Conservation (phyloP, 2,113 vertebrate species). For the Lepidothrix coronata region DNA sequence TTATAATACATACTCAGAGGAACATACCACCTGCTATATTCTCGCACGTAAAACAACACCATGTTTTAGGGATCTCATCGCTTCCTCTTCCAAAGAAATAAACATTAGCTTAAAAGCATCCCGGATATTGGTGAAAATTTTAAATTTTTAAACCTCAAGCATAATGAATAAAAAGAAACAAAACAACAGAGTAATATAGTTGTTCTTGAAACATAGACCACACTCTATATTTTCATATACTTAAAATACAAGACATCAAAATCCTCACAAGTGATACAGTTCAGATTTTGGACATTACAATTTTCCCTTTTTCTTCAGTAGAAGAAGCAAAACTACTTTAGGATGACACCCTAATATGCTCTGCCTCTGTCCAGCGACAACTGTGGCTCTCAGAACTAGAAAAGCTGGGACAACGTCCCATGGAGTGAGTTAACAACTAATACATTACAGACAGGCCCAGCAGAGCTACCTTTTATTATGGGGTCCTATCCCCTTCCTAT, state of each 20-base stretch:
- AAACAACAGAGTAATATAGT: neutral
- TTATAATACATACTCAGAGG: neutral
- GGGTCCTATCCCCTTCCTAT: neutral
- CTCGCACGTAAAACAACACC: neutral
- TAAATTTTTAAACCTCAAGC: neutral
- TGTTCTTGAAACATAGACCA: neutral
- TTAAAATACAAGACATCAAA: neutral
- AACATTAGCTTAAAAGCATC: neutral
- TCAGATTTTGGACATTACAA: neutral
- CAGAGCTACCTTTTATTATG: neutral
- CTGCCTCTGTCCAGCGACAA: neutral
- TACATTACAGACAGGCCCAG: neutral
- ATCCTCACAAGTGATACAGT: neutral
- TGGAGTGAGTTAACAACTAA: neutral
- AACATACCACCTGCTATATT: neutral
- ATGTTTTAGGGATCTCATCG: neutral
- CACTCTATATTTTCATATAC: neutral
- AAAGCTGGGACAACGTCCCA: neutral
- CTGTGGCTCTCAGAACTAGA: neutral
- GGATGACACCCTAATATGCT: neutral
- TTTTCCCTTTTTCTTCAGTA: neutral
- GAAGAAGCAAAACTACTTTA: neutral
- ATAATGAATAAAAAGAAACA: neutral
- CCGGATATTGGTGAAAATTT: neutral
- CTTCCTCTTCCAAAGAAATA: neutral